phyloP scores from a whole-genome alignment of 2,113 vertebrate genomes.

The Odobenus rosmarus region DNA sequence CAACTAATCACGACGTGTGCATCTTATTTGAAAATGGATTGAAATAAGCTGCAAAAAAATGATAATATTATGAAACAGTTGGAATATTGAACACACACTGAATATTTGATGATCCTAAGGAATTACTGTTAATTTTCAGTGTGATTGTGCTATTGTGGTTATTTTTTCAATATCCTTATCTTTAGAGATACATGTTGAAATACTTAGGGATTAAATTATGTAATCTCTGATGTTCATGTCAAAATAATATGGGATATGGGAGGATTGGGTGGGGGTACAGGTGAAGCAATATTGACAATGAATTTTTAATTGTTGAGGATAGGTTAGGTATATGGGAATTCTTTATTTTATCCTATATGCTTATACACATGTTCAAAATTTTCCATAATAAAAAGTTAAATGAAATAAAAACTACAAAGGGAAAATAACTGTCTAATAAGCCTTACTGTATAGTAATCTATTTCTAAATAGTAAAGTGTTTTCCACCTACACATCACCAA shows the following conservation, averaged over 20 bases:
- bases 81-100: neutral
- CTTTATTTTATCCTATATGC: neutral
- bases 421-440: constrained; percentile 56
- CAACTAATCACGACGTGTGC: neutral
- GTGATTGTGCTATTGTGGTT: neutral
- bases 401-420: constrained; percentile 36
- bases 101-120: neutral
- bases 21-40: neutral
- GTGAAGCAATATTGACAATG: neutral
- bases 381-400: constrained; percentile 42
- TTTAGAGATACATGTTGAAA: constrained; percentile 16
- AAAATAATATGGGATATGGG: neutral
- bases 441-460: constrained; percentile 42
- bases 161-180: neutral
- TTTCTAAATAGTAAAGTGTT: constrained; percentile 64
- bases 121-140: constrained; percentile 16
- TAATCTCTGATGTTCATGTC: neutral
- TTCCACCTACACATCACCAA: constrained; percentile 33
- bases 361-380: neutral
- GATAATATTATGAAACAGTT: neutral
- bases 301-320: neutral
- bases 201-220: neutral
- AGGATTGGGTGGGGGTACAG: neutral
- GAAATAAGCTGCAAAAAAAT: neutral
- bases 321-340: neutral